Conservation (phyloP, 2,797 vertebrate genomes). For the Tamandua tetradactyla region DNA sequence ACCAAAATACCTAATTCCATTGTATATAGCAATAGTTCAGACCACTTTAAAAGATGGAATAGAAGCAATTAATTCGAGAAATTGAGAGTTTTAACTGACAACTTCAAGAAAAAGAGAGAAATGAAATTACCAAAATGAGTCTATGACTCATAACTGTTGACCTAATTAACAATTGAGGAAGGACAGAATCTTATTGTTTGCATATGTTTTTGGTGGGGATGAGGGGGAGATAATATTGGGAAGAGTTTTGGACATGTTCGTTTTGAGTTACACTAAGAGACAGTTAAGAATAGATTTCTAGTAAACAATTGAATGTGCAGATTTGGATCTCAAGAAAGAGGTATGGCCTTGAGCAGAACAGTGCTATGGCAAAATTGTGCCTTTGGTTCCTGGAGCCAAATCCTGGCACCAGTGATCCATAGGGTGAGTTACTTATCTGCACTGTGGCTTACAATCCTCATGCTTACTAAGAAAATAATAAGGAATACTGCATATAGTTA, state of each 20-base stretch:
- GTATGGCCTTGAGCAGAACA: neutral
- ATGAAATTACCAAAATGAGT: neutral
- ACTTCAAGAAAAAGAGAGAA: neutral
- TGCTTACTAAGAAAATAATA: neutral
- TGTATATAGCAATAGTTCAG: neutral
- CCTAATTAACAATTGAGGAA: neutral
- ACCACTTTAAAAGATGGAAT: neutral
- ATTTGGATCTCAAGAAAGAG: neutral
- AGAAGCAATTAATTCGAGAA: neutral
- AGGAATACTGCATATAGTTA: neutral
- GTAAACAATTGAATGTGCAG: neutral
- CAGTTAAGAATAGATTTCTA: neutral
- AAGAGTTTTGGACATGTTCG: too few relatives aligned
- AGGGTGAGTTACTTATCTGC: rapidly evolving
- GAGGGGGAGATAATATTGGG: neutral
- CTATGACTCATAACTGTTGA: neutral
- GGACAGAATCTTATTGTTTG: neutral
- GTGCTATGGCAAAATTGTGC: rapidly evolving
- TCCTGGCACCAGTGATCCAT: neutral
- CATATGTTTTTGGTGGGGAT: neutral
- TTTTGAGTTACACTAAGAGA: neutral
- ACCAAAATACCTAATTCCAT: neutral
- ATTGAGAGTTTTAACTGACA: neutral
- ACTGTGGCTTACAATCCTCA: neutral
- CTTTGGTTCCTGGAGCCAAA: neutral